These are phyloP conservation scores for Aplysina aerophoba DNA, from an alignment of 37 sponge, comb jelly and placozoan genomes.

Conservation along the genomic window DNA sequence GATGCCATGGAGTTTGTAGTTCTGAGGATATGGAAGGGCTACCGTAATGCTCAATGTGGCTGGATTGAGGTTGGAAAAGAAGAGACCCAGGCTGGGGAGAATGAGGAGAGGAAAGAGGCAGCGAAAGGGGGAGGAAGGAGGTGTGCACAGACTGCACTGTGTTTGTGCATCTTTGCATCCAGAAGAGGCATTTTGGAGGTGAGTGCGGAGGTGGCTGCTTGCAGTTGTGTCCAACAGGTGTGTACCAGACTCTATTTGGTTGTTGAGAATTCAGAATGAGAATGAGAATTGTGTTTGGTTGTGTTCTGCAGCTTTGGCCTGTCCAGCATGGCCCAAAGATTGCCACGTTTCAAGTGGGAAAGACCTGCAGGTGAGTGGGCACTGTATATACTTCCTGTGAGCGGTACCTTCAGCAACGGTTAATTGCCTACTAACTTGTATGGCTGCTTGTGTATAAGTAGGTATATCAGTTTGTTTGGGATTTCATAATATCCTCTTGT, in stretches of 20 bases:
- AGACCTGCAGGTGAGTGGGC: constrained; percentile 65
- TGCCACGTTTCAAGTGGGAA: constrained; percentile 78
- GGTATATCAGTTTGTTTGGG: background rate
- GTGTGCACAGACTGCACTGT: constrained; percentile 52
- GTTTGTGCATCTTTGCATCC: constrained; percentile 75
- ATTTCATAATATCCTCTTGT: too few relatives aligned
- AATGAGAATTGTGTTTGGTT: background rate
- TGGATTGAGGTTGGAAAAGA: constrained; percentile 63
- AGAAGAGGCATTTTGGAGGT: constrained; percentile 88
- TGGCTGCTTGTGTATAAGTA: background rate
- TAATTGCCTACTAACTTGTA: too few relatives aligned
- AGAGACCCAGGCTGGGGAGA: background rate
- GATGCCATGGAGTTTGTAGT: constrained; percentile 42
- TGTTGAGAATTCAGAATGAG: too few relatives aligned
- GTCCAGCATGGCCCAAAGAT: constrained; percentile 70
- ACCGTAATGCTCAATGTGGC: constrained; percentile 91
- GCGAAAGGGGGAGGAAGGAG: too few relatives aligned
- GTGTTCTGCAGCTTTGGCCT: constrained; percentile 29
- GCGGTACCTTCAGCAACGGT: too few relatives aligned
- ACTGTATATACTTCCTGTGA: too few relatives aligned
- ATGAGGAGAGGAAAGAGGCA: background rate
- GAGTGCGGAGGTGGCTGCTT: background rate
- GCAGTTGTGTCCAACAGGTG: background rate
- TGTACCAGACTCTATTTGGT: too few relatives aligned
- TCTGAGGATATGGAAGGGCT: constrained; percentile 53